phyloP scores from a whole-genome alignment of 1,140 invertebrate species.

The Drosophila ercepeae region DNA sequence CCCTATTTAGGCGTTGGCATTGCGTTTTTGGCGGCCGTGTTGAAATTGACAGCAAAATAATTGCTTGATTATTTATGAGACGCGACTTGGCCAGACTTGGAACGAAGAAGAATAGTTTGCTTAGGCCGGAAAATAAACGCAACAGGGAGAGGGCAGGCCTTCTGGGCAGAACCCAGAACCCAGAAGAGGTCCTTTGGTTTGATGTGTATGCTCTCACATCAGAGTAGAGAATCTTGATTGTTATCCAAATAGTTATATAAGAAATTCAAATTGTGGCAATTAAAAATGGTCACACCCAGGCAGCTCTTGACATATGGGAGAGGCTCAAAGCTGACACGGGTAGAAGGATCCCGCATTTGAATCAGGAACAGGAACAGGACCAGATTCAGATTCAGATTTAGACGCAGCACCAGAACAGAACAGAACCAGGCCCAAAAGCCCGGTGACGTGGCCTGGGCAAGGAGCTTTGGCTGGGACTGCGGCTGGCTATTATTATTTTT shows the following conservation, averaged over 20 bases:
- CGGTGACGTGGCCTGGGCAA: constrained; percentile 30
- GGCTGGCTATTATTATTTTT: constrained; percentile 80
- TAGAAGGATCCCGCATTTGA: not conserved
- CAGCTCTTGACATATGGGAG: constrained; percentile 69
- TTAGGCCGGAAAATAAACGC: constrained; percentile 21
- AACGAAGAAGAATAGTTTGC: constrained; percentile 33
- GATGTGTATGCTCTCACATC: not conserved
- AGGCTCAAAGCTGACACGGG: constrained; percentile 1
- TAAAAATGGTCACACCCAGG: constrained; percentile 70
- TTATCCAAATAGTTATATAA: constrained; percentile 79
- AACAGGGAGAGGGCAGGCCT: not conserved
- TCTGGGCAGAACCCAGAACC: too few relatives aligned
- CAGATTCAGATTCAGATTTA: not conserved
- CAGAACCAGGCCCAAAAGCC: constrained; percentile 12
- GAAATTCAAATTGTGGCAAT: constrained; percentile 82
- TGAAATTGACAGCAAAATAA: constrained; percentile 83
- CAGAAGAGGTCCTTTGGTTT: constrained; percentile 33
- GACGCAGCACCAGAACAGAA: constrained; percentile 9
- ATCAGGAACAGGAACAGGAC: not conserved
- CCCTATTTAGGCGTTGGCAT: constrained; percentile 55
- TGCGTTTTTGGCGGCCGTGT: constrained; percentile 79
- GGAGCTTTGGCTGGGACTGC: constrained; percentile 56
- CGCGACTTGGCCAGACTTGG: constrained; percentile 53
- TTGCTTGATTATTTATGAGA: constrained; percentile 83
- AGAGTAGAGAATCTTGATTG: constrained; percentile 51